Evolutionary conservation across 2,113 vertebrate species (phyloP).

Genomic region (Tautogolabrus adspersus): DNA sequence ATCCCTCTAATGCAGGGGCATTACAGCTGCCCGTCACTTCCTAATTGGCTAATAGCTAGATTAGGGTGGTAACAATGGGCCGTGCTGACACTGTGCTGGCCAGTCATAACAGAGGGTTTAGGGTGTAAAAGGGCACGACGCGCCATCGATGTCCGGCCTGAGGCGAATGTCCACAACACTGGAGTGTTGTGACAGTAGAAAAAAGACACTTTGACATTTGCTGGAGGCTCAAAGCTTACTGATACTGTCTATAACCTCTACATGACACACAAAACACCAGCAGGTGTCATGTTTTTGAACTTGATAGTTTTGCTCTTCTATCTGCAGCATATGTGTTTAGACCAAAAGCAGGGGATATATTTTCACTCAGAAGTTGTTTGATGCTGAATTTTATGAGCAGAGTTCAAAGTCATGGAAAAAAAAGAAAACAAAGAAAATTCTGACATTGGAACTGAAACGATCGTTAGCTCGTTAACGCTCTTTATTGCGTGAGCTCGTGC

Average conservation of each 20-base stretch:
- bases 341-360: too few relatives aligned
- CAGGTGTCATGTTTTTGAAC: neutral
- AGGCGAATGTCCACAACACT: slow-evolving; percentile 29
- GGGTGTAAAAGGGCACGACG: slow-evolving; percentile 36
- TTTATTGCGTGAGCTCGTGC: too few relatives aligned
- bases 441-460: too few relatives aligned
- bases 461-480: too few relatives aligned
- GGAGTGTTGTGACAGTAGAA: slow-evolving; percentile 4
- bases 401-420: too few relatives aligned
- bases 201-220: neutral
- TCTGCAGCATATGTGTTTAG: neutral
- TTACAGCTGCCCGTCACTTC: slow-evolving; percentile 78
- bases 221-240: neutral
- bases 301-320: neutral
- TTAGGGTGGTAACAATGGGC: slow-evolving; percentile 78
- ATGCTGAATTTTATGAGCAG: too few relatives aligned
- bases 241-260: neutral
- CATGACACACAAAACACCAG: neutral
- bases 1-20: slow-evolving; percentile 70
- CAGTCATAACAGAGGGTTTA: slow-evolving; percentile 72
- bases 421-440: too few relatives aligned
- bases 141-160: neutral
- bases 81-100: slow-evolving; percentile 73
- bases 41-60: slow-evolving; percentile 84
- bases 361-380: too few relatives aligned